Conservation (phyloP, 2,888 invertebrate species). For the Eilema sororculum region DNA sequence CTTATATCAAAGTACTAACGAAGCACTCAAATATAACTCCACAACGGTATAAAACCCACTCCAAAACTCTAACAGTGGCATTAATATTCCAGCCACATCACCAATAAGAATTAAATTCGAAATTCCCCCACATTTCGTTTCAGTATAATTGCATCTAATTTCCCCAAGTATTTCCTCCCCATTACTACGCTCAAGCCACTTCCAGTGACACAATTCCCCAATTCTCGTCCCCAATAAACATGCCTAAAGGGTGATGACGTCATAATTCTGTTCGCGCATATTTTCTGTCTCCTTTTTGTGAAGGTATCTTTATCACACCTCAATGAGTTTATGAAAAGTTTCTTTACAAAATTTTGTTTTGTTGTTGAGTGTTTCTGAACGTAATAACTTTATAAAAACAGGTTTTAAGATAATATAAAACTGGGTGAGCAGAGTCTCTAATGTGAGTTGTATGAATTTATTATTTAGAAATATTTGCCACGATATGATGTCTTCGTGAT, state of each 20-base stretch:
- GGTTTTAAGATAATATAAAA: not conserved
- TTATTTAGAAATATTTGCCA: too few species aligned
- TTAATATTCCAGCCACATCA: conserved; percentile 15
- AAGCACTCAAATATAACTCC: not conserved
- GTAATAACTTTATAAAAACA: not conserved
- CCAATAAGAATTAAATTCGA: conserved; percentile 11
- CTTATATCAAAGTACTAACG: not conserved
- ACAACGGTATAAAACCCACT: not conserved
- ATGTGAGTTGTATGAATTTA: too few species aligned
- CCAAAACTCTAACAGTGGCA: conserved; percentile 4
- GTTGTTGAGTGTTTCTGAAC: not conserved
- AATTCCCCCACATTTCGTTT: conserved; percentile 13
- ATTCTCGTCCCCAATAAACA: conserved; percentile 44
- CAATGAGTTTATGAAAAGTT: conserved; percentile 7
- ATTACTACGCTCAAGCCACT: conserved; percentile 19
- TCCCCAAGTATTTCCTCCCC: conserved; percentile 3
- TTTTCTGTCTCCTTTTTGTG: conserved; percentile 31
- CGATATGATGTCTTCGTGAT: too few species aligned
- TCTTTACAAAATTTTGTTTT: not conserved
- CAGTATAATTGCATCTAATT: conserved; percentile 26
- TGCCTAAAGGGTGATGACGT: conserved; percentile 54
- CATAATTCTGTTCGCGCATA: conserved; percentile 58
- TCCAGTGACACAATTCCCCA: conserved; percentile 33
- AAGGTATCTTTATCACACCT: conserved; percentile 25
- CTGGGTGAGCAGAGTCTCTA: too few species aligned